Conservation (phyloP, 2,888 invertebrate genomes). For the Luffia ferchaultella region DNA sequence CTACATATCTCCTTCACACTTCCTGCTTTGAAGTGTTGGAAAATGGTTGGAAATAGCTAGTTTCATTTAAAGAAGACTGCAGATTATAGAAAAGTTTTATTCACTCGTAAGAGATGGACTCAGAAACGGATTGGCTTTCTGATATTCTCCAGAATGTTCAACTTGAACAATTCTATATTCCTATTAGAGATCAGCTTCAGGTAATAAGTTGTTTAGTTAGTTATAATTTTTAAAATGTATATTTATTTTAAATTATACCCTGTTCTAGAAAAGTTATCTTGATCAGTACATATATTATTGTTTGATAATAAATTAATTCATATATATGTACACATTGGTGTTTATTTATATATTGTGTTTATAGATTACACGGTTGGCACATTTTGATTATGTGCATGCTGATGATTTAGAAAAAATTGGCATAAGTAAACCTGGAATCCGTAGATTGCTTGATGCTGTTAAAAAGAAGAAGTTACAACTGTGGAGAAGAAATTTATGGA, state of each 20-base stretch:
- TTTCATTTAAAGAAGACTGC: too few relatives aligned
- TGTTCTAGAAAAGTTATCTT: too few relatives aligned
- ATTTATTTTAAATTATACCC: too few relatives aligned
- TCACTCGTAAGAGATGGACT: too few relatives aligned
- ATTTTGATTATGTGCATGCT: conserved; percentile 96
- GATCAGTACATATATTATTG: too few relatives aligned
- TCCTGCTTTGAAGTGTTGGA: too few relatives aligned
- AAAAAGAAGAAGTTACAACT: conserved; percentile 85
- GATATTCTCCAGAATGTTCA: conserved; percentile 90
- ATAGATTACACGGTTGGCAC: conserved; percentile 88
- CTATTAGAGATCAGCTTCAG: conserved; percentile 92
- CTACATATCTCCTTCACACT: too few relatives aligned
- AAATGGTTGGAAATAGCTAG: too few relatives aligned
- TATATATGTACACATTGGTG: too few relatives aligned
- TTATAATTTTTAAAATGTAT: too few relatives aligned
- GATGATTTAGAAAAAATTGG: conserved; percentile 96
- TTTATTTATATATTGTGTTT: conserved; percentile 22
- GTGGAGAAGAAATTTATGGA: conserved; percentile 84
- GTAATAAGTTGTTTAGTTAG: conserved; percentile 64
- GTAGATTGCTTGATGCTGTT: conserved; percentile 90
- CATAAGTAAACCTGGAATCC: conserved; percentile 91
- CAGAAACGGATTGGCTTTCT: conserved; percentile 80
- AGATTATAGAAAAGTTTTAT: too few relatives aligned
- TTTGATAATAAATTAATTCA: too few relatives aligned
- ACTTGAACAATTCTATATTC: conserved; percentile 87